Base-by-base conservation (phyloP, 2,113 vertebrate genomes). In the Catharus minimus region DNA sequence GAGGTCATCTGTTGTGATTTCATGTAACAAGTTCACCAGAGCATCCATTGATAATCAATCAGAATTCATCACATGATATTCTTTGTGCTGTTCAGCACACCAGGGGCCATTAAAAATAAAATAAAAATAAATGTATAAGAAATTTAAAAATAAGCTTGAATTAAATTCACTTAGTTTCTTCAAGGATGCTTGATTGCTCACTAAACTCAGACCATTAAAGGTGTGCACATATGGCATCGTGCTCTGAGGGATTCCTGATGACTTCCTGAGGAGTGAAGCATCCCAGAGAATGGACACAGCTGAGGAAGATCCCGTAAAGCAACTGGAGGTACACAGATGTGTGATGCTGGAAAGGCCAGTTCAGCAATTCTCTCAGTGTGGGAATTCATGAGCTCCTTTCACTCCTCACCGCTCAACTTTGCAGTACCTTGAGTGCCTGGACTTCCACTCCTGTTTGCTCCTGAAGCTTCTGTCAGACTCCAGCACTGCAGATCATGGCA, bases 1-100 rank as follows among this genome's bases (percentile, higher is more conserved):
- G 89, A 89, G 89, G 74, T 91, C 22, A 1, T 79, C 91, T 87
- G 84, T 69, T 93, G 78, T 79, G 87, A 82, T 87, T 94, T 93
- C 58, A 69, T 58, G 14, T 60, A 76, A 5, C 91, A 93, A 69
- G 43, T 87, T 91, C 87, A 93, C 50, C 58, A 87, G 78, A 79
- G 46, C 71, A 87, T 76, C 78, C 46, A 87, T 46, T 82, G 93
- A 87, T 93, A 94, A 92, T 68, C 74, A 89, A 92, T 65, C 74
- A 89, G 62, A 82, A 92, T 55, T 79, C 67, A 76, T 82, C 62
- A 61, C 23, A 43, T 38, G 47, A 57, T 55, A 47, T 76, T 43
- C 15, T 46, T 82, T 22, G 19, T 38, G 55, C 41, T 55, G 17
- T 32, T 84, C 43, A 65, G 57, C 22, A 23, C 41, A 88, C 24